Percentiles rank a stretch among this genome's conserved stretches.
These are phyloP conservation scores for Leucophenga maculata DNA, from an alignment of 2,888 invertebrate species.

Conservation along the genomic window DNA sequence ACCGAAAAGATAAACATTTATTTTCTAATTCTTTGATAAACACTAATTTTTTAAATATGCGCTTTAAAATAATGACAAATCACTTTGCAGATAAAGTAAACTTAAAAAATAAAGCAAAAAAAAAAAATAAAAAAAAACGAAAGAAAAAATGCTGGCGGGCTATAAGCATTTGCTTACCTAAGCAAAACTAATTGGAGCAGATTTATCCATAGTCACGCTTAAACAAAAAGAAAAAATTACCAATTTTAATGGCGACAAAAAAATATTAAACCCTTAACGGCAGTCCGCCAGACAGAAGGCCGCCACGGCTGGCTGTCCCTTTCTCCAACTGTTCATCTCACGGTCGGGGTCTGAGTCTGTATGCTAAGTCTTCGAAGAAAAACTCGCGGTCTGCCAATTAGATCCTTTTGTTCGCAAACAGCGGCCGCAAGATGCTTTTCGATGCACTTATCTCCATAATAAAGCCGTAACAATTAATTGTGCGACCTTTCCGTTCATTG, in stretches of 20 bases:
- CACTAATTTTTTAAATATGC: conserved; percentile 39
- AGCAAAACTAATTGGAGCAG: conserved; percentile 69
- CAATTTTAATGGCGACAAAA: conserved; percentile 24
- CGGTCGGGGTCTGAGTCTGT: background rate
- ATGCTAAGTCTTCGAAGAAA: conserved; percentile 27
- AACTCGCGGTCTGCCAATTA: conserved; percentile 63
- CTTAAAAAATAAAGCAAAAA: conserved; percentile 30
- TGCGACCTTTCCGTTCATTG: conserved; percentile 52
- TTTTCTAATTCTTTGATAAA: conserved; percentile 53
- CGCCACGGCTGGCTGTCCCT: background rate
- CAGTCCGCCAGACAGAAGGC: conserved; percentile 51
- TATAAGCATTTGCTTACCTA: conserved; percentile 56
- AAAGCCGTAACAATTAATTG: conserved; percentile 70
- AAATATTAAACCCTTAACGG: conserved; percentile 42
- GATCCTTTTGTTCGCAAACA: conserved; percentile 61
- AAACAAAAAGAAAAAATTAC: conserved; percentile 25
- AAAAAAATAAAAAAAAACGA: conserved; percentile 31
- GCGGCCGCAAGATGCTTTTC: conserved; percentile 33
- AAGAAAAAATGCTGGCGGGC: conserved; percentile 41
- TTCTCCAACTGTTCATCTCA: background rate
- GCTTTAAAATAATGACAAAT: conserved; percentile 70
- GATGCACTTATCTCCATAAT: conserved; percentile 67
- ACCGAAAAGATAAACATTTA: conserved; percentile 40
- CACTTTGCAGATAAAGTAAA: conserved; percentile 64
- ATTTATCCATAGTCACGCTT: conserved; percentile 59